Percentiles rank a stretch among this genome's conserved stretches.
Evolutionary conservation across 2,888 invertebrate species (phyloP).

Genomic region (Sinotaia quadrata): DNA sequence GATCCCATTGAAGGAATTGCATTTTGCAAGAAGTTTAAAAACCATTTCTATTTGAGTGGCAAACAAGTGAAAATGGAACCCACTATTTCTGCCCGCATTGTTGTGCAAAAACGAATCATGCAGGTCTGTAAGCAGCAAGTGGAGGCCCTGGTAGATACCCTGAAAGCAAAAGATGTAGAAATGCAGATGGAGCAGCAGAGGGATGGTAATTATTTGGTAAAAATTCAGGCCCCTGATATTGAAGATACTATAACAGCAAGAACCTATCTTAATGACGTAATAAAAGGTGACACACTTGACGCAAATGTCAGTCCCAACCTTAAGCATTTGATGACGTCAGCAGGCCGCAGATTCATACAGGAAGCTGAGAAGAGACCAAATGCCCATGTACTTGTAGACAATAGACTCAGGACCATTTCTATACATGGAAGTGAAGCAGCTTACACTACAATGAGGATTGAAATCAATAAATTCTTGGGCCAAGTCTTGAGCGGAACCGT

Average conservation of each 20-base stretch:
- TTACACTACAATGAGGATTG: conserved; percentile 1
- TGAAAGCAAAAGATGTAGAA: too few species aligned
- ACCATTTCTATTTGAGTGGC: conserved; percentile 15
- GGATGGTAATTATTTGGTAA: conserved; percentile 29
- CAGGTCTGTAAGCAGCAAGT: too few species aligned
- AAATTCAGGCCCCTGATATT: conserved; percentile 18
- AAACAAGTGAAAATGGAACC: too few species aligned
- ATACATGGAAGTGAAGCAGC: conserved; percentile 22
- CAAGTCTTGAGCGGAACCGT: conserved; percentile 7
- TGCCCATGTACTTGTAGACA: conserved; percentile 21
- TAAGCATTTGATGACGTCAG: conserved; percentile 19
- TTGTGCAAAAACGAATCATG: too few species aligned
- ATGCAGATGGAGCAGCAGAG: conserved; percentile 39
- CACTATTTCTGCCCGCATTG: too few species aligned
- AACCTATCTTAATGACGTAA: conserved; percentile 9
- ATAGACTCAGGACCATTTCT: conserved; percentile 18
- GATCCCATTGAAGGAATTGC: conserved; percentile 43
- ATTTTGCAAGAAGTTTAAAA: conserved; percentile 33
- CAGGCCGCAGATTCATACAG: conserved; percentile 25
- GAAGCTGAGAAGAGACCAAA: conserved; percentile 21
- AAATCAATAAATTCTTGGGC: conserved; percentile 27
- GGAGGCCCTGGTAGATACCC: too few species aligned
- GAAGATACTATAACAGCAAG: conserved; percentile 5
- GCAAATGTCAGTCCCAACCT: conserved; percentile 2
- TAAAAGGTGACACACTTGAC: conserved; percentile 29